These are phyloP conservation scores for Oreochromis tanganicae DNA, from an alignment of 2,113 vertebrate species.

Conservation along the genomic window DNA sequence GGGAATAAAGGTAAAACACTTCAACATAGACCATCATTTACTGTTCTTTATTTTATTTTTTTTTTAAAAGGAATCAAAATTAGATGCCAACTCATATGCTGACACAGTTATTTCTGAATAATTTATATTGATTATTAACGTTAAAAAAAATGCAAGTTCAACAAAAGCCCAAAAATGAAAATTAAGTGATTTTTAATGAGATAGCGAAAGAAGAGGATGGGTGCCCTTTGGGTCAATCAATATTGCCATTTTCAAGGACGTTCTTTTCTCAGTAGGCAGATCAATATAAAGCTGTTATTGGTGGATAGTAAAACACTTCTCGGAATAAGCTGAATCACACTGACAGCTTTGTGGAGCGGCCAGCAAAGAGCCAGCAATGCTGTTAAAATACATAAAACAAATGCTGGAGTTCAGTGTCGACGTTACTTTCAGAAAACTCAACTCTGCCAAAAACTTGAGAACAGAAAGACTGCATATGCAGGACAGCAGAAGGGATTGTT, in stretches of 20 bases:
- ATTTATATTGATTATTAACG: not conserved
- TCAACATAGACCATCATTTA: not conserved
- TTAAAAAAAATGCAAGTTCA: not conserved
- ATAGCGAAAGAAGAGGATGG: not conserved
- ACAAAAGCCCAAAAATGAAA: not conserved
- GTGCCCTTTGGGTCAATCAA: slow-evolving; percentile 14
- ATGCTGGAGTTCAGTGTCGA: not conserved
- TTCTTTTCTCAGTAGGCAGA: not conserved
- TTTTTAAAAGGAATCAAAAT: not conserved
- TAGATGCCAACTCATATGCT: not conserved
- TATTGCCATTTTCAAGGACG: slow-evolving; percentile 19
- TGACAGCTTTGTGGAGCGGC: not conserved
- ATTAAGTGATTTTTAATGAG: slow-evolving; percentile 2
- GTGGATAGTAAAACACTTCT: slow-evolving; percentile 14
- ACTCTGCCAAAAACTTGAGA: not conserved
- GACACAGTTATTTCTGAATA: not conserved
- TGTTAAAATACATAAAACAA: not conserved
- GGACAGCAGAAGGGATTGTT: not conserved
- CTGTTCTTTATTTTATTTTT: not conserved
- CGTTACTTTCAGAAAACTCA: not conserved
- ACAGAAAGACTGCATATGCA: not conserved
- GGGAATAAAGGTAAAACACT: not conserved
- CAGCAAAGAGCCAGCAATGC: not conserved
- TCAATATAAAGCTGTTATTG: slow-evolving; percentile 30
- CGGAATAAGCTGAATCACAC: slow-evolving; percentile 22